phyloP scores from a whole-genome alignment of 2,888 invertebrate species.

The Itoplectis maculator region DNA sequence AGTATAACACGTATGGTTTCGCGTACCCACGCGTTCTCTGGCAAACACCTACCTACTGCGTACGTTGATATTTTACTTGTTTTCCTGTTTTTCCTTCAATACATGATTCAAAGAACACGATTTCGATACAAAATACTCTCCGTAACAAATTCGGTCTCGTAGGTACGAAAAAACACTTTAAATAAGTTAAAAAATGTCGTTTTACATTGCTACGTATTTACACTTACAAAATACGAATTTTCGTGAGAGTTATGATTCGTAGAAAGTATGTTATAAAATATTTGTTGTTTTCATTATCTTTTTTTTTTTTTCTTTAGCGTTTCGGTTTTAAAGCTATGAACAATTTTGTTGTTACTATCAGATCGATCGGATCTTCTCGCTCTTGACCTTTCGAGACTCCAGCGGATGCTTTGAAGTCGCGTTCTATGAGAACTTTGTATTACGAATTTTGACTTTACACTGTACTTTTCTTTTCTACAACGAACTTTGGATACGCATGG shows the following conservation, averaged over 20 bases:
- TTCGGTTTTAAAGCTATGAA: constrained; percentile 43
- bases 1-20: constrained; percentile 13
- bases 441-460: constrained; percentile 13
- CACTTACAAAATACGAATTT: constrained; percentile 56
- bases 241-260: constrained; percentile 45
- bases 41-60: constrained; percentile 4
- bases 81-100: not conserved
- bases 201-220: constrained; percentile 61
- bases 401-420: not conserved
- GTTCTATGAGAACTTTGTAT: constrained; percentile 19
- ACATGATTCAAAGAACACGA: constrained; percentile 37
- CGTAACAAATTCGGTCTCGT: constrained; percentile 51
- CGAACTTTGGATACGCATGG: constrained; percentile 36
- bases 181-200: constrained; percentile 54
- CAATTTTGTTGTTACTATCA: constrained; percentile 37
- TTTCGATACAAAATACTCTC: constrained; percentile 55
- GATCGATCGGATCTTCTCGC: constrained; percentile 24
- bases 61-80: not conserved
- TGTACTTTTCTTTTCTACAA: constrained; percentile 15
- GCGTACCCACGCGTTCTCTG: not conserved
- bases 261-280: constrained; percentile 63
- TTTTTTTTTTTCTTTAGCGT: constrained; percentile 13
- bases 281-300: not conserved
- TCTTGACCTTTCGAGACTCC: not conserved
- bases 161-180: constrained; percentile 54